A percentile compares a stretch with the other conserved stretches of the same genome.
Evolutionary conservation across 2,888 invertebrate species (phyloP).

Genomic region (Calameuta pallipes): DNA sequence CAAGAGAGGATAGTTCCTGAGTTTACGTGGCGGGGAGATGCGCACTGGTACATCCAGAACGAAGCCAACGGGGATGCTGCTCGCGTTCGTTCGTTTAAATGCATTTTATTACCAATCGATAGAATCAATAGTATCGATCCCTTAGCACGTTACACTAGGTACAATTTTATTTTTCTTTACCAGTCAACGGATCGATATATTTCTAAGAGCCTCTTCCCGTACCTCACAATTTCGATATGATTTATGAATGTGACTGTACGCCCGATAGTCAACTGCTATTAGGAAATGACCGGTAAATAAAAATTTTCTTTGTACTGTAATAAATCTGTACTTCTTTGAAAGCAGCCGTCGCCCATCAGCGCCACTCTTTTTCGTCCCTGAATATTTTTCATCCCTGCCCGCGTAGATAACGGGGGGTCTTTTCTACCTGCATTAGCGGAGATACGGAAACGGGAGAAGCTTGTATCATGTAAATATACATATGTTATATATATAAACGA

Average conservation of each 20-base stretch:
- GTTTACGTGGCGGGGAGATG: background rate
- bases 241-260: background rate
- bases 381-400: background rate
- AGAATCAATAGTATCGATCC: background rate
- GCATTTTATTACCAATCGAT: background rate
- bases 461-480: background rate
- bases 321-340: background rate
- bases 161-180: background rate
- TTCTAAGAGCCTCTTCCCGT: background rate
- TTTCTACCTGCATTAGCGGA: background rate
- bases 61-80: background rate
- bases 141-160: background rate
- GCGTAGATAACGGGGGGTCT: background rate
- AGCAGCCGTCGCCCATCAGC: background rate
- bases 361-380: background rate
- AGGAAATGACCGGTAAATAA: background rate
- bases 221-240: background rate
- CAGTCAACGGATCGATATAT: background rate
- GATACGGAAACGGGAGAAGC: background rate
- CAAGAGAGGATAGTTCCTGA: background rate
- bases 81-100: background rate
- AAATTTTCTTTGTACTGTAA: background rate
- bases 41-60: background rate
- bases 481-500: slow-evolving; percentile 12
- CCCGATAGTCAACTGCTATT: background rate